Evolutionary conservation across 2,113 vertebrate species (phyloP).

Genomic region (Antidorcas marsupialis): DNA sequence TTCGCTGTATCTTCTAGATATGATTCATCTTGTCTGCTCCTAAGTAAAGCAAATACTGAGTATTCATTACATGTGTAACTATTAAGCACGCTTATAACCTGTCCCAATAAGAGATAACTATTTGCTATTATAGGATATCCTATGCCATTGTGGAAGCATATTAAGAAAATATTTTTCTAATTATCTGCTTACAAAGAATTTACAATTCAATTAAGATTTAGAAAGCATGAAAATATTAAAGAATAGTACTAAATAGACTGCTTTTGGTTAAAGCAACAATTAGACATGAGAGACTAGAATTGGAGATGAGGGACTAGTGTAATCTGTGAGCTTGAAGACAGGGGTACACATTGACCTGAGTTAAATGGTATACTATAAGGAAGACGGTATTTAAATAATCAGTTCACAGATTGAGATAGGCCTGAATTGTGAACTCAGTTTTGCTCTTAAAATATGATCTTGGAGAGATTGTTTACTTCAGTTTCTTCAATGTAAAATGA

Average conservation of each 20-base stretch:
- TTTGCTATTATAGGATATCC: not conserved
- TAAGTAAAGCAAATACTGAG: slow-evolving; percentile 12
- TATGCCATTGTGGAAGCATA: not conserved
- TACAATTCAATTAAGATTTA: not conserved
- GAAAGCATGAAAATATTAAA: slow-evolving; percentile 27
- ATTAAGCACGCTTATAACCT: not conserved
- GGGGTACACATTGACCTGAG: not conserved
- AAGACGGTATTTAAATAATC: not conserved
- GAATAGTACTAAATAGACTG: not conserved
- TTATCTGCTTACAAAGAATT: not conserved
- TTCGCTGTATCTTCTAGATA: not conserved
- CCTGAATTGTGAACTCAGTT: not conserved
- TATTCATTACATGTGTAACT: not conserved
- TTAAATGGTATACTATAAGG: not conserved
- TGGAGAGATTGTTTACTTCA: not conserved
- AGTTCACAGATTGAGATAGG: not conserved
- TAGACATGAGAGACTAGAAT: not conserved
- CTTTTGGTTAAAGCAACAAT: not conserved
- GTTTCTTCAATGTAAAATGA: not conserved
- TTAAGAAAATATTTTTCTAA: not conserved
- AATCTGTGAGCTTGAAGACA: not conserved
- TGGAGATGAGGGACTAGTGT: not conserved
- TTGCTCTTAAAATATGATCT: slow-evolving; percentile 2
- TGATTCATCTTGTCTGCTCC: not conserved
- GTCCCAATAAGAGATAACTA: not conserved